Base-by-base conservation (phyloP, 2,797 vertebrate genomes). In the Lepus oiostolus region DNA sequence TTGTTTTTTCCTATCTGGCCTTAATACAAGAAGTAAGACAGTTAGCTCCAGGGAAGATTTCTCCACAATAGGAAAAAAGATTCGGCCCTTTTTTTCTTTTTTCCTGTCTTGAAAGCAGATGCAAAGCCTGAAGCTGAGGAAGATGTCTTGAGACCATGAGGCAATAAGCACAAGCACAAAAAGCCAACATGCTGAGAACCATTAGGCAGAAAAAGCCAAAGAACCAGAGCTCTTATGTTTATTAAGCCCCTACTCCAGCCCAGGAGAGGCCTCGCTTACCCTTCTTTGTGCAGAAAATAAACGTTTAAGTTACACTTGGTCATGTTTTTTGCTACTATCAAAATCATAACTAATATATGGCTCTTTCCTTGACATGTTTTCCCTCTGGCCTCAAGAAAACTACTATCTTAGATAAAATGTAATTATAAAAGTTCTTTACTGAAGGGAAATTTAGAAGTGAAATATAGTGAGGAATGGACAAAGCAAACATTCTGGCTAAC, bases 41-140 rank as follows among this genome's bases (percentile, higher is more conserved):
- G 24, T 62, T 17, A 24, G 6, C 7, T 60, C 50, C 62, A 38
- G 30, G n/a, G 65, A 81, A 90, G 13, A 76, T 26, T 75, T 86
- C 65, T 90, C 22, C 32, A 22, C 28, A 42, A 50, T 1, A 47
- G 28, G 38, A 87, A 30, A 75, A 77, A 77, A 3, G 1, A 17
- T 52, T 32, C 14, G 58, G 30, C 28, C 42, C 9, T 70, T 52
- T 80, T 60, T 60, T 30, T 92, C 6, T 11, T 72, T 90, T 85
- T 87, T 95, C n/a, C 42, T 94, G 2, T 79, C 19, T 90, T 85
- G 65, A 94, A 62, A 90, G 32, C 30, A 92, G 67, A 88, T 8
- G 32, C 28, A 70, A 54, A 54, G 14, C 38, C 72, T 35, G 13
- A 75, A 65, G 24, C 35, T 85, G 30, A 91, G 22, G 11, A 22